A percentile compares a stretch with the other conserved stretches of the same genome.
Evolutionary conservation across 2,113 vertebrate genomes (phyloP).

Genomic region (Hyperopisus bebe): DNA sequence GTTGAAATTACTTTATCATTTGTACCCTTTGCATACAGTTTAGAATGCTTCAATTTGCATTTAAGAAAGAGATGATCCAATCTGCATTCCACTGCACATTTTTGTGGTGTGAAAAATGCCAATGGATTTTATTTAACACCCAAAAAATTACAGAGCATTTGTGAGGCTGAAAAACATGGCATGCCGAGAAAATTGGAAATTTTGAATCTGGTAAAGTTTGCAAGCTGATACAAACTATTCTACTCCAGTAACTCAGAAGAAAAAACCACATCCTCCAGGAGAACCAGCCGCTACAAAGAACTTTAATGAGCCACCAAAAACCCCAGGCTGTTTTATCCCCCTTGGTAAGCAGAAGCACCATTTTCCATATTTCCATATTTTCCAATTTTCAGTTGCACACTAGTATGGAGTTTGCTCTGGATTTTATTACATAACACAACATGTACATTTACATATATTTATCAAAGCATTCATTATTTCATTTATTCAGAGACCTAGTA

Average conservation of each 20-base stretch:
- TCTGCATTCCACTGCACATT: neutral
- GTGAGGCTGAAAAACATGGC: neutral
- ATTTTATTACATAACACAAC: neutral
- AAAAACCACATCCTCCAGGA: neutral
- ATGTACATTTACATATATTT: neutral
- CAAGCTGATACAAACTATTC: neutral
- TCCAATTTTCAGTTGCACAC: neutral
- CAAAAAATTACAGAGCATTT: neutral
- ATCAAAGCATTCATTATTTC: neutral
- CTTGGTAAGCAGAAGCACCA: neutral
- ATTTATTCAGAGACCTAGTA: neutral
- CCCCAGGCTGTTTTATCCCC: neutral
- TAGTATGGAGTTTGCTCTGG: neutral
- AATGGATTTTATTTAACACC: neutral
- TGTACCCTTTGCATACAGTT: neutral
- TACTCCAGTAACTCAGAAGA: neutral
- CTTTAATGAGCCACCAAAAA: neutral
- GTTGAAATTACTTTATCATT: neutral
- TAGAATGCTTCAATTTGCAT: neutral
- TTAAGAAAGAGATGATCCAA: neutral
- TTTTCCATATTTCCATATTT: neutral
- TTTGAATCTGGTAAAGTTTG: too few species aligned
- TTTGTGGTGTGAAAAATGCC: neutral
- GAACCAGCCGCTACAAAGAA: neutral
- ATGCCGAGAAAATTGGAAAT: neutral